Evolutionary conservation across 2,113 vertebrate genomes (phyloP).

Genomic region (Equus quagga): DNA sequence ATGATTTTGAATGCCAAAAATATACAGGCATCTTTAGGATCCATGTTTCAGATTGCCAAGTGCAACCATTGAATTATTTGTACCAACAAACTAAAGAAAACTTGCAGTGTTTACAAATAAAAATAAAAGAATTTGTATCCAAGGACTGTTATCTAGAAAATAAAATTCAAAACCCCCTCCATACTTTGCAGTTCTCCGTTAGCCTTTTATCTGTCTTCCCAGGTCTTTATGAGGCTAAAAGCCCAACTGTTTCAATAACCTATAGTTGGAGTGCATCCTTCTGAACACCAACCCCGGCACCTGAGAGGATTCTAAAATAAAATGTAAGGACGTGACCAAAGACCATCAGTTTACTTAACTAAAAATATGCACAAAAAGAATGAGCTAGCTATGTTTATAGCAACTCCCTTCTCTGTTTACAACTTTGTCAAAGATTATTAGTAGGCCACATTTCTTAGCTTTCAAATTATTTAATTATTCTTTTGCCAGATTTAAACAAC

Average conservation of each 20-base stretch:
- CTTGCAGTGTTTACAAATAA: conserved; percentile 45
- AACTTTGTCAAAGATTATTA: conserved; percentile 64
- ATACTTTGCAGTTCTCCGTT: not conserved
- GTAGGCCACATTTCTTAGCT: conserved; percentile 61
- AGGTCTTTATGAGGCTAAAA: not conserved
- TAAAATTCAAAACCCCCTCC: conserved; percentile 54
- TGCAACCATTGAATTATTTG: conserved; percentile 51
- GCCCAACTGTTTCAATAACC: not conserved
- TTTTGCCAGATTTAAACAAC: conserved; percentile 60
- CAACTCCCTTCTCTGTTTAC: conserved; percentile 55
- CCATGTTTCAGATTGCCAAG: not conserved
- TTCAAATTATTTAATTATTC: conserved; percentile 64
- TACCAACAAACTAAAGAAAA: conserved; percentile 20
- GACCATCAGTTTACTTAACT: conserved; percentile 62
- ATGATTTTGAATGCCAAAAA: conserved; percentile 36
- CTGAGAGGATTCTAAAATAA: conserved; percentile 69
- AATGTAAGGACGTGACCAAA: conserved; percentile 56
- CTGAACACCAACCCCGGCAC: conserved; percentile 17
- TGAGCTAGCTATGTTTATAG: conserved; percentile 71
- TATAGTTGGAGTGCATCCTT: not conserved
- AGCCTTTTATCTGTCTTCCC: conserved; percentile 7
- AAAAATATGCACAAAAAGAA: conserved; percentile 56
- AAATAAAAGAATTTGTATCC: conserved; percentile 55
- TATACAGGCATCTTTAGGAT: not conserved
- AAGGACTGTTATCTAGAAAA: conserved; percentile 12